phyloP scores from a whole-genome alignment of 2,113 vertebrate genomes.

The Centropus bengalensis region DNA sequence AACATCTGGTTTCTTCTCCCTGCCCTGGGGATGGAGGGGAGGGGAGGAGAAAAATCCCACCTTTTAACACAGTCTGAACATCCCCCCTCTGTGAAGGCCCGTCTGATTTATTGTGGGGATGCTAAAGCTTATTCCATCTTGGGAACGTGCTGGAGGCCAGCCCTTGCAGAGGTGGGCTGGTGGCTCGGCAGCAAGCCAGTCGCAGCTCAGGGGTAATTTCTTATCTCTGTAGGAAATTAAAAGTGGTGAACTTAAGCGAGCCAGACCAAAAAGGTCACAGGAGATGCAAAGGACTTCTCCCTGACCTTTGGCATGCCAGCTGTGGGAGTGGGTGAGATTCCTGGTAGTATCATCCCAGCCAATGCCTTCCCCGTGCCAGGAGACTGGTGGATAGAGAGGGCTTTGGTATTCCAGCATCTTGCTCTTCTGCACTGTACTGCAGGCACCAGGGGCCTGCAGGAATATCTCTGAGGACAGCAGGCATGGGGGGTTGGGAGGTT shows the following conservation, averaged over 20 bases:
- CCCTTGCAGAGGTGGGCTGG: neutral
- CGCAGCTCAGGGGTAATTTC: neutral
- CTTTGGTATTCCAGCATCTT: neutral
- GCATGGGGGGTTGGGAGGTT: neutral
- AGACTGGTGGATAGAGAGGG: neutral
- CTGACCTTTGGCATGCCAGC: neutral
- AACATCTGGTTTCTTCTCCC: constrained; percentile 60
- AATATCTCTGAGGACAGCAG: neutral
- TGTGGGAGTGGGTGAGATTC: neutral
- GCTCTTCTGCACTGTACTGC: rapidly evolving
- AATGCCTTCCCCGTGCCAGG: neutral
- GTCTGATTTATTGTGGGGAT: neutral
- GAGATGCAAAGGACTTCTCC: neutral
- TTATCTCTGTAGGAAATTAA: neutral
- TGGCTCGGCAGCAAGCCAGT: rapidly evolving
- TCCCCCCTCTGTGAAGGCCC: neutral
- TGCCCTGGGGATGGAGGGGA: constrained; percentile 18
- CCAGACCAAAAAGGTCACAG: neutral
- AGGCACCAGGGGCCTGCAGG: neutral
- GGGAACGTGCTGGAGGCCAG: constrained; percentile 9
- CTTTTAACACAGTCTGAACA: constrained; percentile 60
- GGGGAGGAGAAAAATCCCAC: constrained; percentile 55
- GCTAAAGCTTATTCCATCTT: neutral
- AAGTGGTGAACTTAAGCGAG: neutral
- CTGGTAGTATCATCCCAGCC: neutral